These are phyloP conservation scores for Heliconius himera DNA, from an alignment of 1,140 invertebrate species.

Conservation along the genomic window DNA sequence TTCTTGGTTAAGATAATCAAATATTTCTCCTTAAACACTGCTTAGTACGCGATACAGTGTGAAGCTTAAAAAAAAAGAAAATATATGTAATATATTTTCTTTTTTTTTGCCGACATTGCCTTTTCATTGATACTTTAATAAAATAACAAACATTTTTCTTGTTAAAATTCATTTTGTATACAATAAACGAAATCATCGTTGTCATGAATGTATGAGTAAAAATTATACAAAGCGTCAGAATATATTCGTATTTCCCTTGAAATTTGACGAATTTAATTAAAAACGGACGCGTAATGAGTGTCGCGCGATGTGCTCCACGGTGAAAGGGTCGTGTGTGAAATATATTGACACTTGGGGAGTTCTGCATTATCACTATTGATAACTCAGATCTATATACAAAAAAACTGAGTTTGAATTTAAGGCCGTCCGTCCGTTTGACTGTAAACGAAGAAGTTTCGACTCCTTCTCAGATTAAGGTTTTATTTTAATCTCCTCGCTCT, in stretches of 20 bases:
- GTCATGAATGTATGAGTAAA: slow-evolving; percentile 19
- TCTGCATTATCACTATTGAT: background rate
- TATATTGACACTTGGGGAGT: background rate
- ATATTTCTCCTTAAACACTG: no score
- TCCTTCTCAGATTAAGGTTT: no score
- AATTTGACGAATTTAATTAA: slow-evolving; percentile 39
- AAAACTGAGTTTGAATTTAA: no score
- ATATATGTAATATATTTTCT: background rate
- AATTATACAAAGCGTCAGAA: slow-evolving; percentile 30
- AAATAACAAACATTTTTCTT: background rate
- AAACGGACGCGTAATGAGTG: slow-evolving; percentile 7
- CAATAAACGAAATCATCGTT: slow-evolving; percentile 20
- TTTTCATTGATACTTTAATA: background rate
- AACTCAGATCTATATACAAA: no score
- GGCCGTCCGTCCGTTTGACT: no score
- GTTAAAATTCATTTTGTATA: slow-evolving; percentile 3
- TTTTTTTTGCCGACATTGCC: background rate
- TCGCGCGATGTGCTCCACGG: background rate
- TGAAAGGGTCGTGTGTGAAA: background rate
- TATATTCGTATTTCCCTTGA: slow-evolving; percentile 30
- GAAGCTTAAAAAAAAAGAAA: background rate
- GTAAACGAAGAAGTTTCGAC: no score
- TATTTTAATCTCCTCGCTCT: no score
- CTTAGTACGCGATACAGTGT: background rate
- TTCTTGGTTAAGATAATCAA: no score